Percentiles rank a stretch among this genome's conserved stretches.
These are phyloP conservation scores for Phoeniculus purpureus DNA, from an alignment of 2,797 vertebrate species.

Conservation along the genomic window DNA sequence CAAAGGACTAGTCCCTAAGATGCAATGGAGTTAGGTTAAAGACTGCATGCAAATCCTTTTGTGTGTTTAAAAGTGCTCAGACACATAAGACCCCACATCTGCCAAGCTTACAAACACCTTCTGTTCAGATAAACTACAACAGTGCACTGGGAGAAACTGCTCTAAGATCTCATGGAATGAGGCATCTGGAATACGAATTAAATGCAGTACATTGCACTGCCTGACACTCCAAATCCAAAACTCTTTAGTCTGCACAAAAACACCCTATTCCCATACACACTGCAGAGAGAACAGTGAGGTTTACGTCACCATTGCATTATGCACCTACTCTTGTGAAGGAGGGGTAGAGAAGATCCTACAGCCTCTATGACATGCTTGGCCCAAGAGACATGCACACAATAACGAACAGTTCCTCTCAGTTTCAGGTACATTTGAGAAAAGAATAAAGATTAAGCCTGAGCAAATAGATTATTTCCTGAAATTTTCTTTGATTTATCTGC, in stretches of 20 bases:
- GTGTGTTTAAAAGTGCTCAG: fast-evolving
- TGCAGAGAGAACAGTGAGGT: not conserved
- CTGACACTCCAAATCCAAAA: not conserved
- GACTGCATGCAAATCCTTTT: not conserved
- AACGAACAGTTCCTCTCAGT: not conserved
- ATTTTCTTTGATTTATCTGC: not conserved
- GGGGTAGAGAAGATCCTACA: not conserved
- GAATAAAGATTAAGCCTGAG: not conserved
- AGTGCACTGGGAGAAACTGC: not conserved
- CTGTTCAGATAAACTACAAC: not conserved
- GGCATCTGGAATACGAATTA: not conserved
- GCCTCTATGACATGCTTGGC: not conserved
- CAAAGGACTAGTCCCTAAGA: not conserved
- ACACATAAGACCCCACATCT: not conserved
- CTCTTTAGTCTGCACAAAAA: not conserved
- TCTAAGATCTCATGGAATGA: not conserved
- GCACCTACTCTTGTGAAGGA: not conserved
- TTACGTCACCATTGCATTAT: not conserved
- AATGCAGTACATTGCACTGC: not conserved
- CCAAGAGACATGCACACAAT: not conserved
- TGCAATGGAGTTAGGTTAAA: not conserved
- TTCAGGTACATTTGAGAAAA: not conserved
- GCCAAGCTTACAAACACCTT: not conserved
- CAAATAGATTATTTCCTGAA: not conserved
- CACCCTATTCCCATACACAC: not conserved